Evolutionary conservation across 64 coral and sea anemone species (phyloP).

Genomic region (Orbicella faveolata): DNA sequence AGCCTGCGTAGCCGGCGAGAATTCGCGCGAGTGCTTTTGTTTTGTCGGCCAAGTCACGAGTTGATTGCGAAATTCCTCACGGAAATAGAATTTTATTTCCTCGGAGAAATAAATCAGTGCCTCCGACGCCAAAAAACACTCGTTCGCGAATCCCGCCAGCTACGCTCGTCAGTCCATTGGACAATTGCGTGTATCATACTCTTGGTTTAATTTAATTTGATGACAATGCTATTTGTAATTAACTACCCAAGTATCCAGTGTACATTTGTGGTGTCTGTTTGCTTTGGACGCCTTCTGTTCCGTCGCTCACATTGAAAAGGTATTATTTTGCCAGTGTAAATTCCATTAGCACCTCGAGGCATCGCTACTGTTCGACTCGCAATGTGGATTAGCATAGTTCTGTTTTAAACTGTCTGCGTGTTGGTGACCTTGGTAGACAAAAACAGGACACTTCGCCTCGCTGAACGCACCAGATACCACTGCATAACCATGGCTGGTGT

Average conservation of each 20-base stretch:
- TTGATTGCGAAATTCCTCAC: too few species aligned
- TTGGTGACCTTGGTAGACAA: background rate
- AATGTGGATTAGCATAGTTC: background rate
- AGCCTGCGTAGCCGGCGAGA: too few species aligned
- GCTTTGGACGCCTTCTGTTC: background rate
- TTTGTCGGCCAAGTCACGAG: too few species aligned
- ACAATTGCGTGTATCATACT: background rate
- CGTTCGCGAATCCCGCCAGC: too few species aligned
- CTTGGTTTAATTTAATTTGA: background rate
- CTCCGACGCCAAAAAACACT: too few species aligned
- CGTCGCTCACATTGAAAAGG: background rate
- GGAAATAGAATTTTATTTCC: too few species aligned
- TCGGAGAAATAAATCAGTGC: too few species aligned
- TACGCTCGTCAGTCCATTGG: too few species aligned
- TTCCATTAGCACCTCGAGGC: slow-evolving; percentile 14
- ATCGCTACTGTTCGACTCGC: background rate
- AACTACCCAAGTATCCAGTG: slow-evolving; percentile 53
- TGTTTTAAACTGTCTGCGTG: background rate
- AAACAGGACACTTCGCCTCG: background rate
- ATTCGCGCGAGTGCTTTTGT: too few species aligned
- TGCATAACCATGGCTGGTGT: background rate
- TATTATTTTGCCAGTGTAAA: slow-evolving; percentile 13
- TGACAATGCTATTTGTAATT: slow-evolving; percentile 56
- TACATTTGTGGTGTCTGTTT: background rate
- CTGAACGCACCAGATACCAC: background rate